Percentiles rank a stretch among this genome's conserved stretches.
Conservation (phyloP, 1,140 invertebrate species). For the Camponotus floridanus region DNA sequence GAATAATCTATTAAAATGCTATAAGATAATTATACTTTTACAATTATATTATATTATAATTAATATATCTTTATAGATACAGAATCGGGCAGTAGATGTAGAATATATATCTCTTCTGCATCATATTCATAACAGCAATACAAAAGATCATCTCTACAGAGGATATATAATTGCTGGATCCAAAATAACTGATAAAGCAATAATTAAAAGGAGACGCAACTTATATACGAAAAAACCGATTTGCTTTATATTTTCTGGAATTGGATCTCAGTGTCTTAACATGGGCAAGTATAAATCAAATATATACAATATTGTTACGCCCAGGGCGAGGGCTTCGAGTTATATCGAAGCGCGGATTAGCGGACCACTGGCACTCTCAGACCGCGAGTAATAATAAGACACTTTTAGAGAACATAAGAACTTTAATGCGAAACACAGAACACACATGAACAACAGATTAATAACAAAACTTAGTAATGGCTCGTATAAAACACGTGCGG, state of each 20-base stretch:
- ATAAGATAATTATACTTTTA: neutral
- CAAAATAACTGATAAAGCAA: conserved; percentile 34
- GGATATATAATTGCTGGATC: conserved; percentile 86
- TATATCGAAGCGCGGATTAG: too few relatives aligned
- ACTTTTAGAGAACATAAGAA: too few relatives aligned
- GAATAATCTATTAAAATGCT: neutral
- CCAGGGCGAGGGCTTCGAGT: too few relatives aligned
- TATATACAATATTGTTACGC: too few relatives aligned
- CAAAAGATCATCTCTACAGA: conserved; percentile 78
- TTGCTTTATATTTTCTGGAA: conserved; percentile 70
- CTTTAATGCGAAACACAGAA: too few relatives aligned
- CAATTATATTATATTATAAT: neutral
- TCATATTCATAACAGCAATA: conserved; percentile 86
- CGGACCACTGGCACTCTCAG: too few relatives aligned
- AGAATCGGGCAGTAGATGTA: conserved; percentile 86
- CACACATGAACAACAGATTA: too few relatives aligned
- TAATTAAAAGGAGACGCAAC: conserved; percentile 36
- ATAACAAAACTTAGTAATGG: too few relatives aligned
- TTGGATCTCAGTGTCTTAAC: conserved; percentile 62
- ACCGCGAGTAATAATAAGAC: too few relatives aligned
- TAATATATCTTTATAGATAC: conserved; percentile 65
- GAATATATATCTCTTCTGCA: conserved; percentile 87
- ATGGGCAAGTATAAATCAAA: conserved; percentile 56
- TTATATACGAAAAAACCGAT: conserved; percentile 35
- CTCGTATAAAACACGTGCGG: too few relatives aligned